A percentile compares a stretch with the other conserved stretches of the same genome.
These are phyloP conservation scores for Pipistrellus pipistrellus DNA, from an alignment of 2,797 vertebrate species.

Conservation along the genomic window DNA sequence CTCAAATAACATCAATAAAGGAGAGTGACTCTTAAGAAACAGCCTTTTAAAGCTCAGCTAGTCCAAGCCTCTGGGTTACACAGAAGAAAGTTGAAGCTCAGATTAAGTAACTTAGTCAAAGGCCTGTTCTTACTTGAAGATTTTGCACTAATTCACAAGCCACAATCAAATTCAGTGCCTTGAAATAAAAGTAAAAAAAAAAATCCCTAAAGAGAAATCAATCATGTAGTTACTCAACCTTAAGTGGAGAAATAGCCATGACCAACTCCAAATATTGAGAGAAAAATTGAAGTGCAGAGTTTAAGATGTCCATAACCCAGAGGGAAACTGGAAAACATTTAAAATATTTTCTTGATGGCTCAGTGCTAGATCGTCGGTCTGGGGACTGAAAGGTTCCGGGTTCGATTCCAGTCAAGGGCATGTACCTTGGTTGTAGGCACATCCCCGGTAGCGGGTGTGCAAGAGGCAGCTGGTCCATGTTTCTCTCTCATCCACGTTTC, in stretches of 20 bases:
- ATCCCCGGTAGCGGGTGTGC: too few species aligned
- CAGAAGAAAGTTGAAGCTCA: neutral
- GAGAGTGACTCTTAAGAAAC: neutral
- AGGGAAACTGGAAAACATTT: neutral
- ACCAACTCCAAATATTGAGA: neutral
- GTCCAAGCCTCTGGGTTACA: neutral
- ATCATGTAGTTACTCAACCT: neutral
- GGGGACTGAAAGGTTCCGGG: too few species aligned
- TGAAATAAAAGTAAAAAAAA: neutral
- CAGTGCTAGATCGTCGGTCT: too few species aligned
- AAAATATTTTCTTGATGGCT: neutral
- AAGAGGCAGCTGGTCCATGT: too few species aligned
- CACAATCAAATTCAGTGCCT: neutral
- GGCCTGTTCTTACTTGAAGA: neutral
- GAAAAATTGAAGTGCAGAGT: neutral
- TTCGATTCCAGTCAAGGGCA: too few species aligned
- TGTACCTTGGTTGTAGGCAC: too few species aligned
- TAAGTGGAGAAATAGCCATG: neutral
- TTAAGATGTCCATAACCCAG: neutral
- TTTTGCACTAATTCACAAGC: neutral
- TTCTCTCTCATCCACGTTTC: too few species aligned
- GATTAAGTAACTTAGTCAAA: neutral
- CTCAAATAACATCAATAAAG: neutral
- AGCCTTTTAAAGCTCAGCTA: neutral
- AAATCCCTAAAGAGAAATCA: neutral